Evolutionary conservation across 2,113 vertebrate species (phyloP).

Genomic region (Parus major): DNA sequence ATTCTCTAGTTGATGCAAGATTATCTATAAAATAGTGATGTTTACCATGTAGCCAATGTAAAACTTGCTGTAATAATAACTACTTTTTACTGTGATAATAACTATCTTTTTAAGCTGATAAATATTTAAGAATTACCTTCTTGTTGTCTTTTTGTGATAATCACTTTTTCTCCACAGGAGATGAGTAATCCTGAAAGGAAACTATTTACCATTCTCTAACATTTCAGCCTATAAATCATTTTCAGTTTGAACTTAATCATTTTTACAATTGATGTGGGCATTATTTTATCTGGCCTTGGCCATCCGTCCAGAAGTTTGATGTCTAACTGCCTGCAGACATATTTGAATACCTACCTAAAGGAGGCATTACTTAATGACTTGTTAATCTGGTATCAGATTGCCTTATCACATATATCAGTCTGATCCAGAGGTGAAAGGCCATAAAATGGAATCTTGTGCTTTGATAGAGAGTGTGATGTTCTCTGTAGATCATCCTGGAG

Average conservation of each 20-base stretch:
- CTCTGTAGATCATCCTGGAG: background rate
- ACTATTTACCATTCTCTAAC: background rate
- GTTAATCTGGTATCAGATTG: background rate
- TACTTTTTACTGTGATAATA: background rate
- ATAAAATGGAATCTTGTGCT: background rate
- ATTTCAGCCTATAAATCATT: background rate
- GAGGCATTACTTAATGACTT: background rate
- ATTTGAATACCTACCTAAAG: background rate
- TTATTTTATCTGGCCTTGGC: background rate
- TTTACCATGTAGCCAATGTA: background rate
- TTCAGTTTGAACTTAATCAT: background rate
- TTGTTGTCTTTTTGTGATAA: background rate
- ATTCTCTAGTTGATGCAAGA: background rate
- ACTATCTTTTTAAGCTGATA: background rate
- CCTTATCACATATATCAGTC: background rate
- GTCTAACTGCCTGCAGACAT: background rate
- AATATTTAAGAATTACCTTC: background rate
- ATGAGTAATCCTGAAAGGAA: background rate
- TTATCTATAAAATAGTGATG: background rate
- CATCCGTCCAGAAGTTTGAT: background rate
- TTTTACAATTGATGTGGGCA: background rate
- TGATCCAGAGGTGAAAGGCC: background rate
- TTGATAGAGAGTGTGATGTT: background rate
- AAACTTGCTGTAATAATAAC: background rate
- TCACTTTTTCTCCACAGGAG: background rate